phyloP scores from a whole-genome alignment of 2,888 invertebrate species.

The Sphaeridia pumilis region DNA sequence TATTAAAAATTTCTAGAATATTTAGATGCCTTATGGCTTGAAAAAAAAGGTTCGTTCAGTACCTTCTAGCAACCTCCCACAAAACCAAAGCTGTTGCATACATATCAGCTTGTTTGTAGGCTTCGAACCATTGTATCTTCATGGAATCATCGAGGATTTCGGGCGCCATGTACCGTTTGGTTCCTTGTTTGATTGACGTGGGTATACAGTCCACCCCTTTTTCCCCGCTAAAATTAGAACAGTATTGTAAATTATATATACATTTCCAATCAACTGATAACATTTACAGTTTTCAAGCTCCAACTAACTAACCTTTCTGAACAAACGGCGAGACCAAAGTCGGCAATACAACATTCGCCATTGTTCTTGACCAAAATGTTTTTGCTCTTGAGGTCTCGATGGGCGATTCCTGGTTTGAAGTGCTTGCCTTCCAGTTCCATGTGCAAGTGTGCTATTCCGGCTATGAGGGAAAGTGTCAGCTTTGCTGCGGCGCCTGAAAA shows the following conservation, averaged over 20 bases:
- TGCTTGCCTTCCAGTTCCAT: slow-evolving; percentile 55
- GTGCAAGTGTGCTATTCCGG: slow-evolving; percentile 76
- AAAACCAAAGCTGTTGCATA: slow-evolving; percentile 75
- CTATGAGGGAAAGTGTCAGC: slow-evolving; percentile 59
- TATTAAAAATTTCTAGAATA: not conserved
- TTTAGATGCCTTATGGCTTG: not conserved
- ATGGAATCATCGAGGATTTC: slow-evolving; percentile 71
- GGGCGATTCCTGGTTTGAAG: slow-evolving; percentile 49
- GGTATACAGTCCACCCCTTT: slow-evolving; percentile 33
- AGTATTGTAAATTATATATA: no score
- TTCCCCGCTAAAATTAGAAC: slow-evolving; percentile 26
- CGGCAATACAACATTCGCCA: slow-evolving; percentile 81
- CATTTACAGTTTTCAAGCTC: no score
- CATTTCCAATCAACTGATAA: no score
- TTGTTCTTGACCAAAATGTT: slow-evolving; percentile 82
- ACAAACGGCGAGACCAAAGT: slow-evolving; percentile 83
- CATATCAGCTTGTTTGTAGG: slow-evolving; percentile 80
- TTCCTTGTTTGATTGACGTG: slow-evolving; percentile 28
- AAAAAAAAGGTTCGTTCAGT: not conserved
- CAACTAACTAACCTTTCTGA: slow-evolving; percentile 66
- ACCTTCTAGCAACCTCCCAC: slow-evolving; percentile 74
- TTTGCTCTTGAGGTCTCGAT: slow-evolving; percentile 84
- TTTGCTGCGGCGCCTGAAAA: slow-evolving; percentile 40
- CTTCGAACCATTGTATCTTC: slow-evolving; percentile 62
- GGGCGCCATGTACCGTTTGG: slow-evolving; percentile 76